phyloP scores from a whole-genome alignment of 2,113 vertebrate species.

The Montifringilla adamsi region DNA sequence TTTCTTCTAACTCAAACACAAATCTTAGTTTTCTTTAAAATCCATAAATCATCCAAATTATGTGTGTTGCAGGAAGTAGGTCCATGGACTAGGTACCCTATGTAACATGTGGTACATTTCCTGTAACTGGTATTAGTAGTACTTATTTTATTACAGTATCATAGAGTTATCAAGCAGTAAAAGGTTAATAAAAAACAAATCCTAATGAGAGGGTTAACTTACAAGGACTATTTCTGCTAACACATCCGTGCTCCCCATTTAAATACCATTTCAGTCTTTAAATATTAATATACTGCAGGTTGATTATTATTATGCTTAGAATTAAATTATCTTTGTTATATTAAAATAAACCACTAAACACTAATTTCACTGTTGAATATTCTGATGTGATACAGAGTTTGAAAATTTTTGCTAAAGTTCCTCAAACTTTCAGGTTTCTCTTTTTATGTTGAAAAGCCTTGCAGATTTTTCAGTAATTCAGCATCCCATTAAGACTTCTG shows the following conservation, averaged over 20 bases:
- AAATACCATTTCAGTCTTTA: not conserved
- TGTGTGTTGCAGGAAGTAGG: not conserved
- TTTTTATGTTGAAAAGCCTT: not conserved
- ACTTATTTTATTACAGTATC: not conserved
- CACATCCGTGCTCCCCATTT: not conserved
- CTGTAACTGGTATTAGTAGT: not conserved
- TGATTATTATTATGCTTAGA: not conserved
- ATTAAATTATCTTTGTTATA: not conserved
- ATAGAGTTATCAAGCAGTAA: not conserved
- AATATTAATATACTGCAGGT: not conserved
- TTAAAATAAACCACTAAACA: not conserved
- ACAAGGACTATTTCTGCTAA: not conserved
- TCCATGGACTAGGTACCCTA: not conserved
- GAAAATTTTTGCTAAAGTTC: not conserved
- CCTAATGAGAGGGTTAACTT: not conserved
- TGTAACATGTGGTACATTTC: not conserved
- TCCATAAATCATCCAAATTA: not conserved
- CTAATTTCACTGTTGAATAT: not conserved
- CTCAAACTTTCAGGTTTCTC: not conserved
- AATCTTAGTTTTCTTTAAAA: not conserved
- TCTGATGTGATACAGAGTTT: not conserved
- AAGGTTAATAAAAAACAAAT: not conserved
- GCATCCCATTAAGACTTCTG: not conserved
- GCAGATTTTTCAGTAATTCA: not conserved
- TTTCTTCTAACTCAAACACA: not conserved